phyloP scores from a whole-genome alignment of 2,113 vertebrate genomes.

The Ameiurus melas region DNA sequence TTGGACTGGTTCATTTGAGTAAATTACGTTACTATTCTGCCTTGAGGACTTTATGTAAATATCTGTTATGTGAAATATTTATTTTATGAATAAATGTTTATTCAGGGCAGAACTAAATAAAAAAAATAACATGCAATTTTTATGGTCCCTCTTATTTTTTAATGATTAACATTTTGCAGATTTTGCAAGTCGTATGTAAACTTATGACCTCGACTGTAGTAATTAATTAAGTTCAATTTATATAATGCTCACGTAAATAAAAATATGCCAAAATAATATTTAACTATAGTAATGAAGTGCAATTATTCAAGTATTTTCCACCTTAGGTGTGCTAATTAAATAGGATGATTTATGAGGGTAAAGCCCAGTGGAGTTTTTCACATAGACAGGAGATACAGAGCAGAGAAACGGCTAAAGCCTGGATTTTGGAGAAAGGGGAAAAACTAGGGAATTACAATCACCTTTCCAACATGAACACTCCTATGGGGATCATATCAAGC shows the following conservation, averaged over 20 bases:
- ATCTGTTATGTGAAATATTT: no score
- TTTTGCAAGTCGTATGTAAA: no score
- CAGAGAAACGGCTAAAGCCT: neutral
- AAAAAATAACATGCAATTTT: no score
- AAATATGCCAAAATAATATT: neutral
- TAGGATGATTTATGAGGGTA: neutral
- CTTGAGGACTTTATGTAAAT: no score
- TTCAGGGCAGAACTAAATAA: no score
- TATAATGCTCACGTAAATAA: neutral
- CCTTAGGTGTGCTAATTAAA: slow-evolving; percentile 6
- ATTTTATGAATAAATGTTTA: no score
- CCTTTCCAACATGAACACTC: slow-evolving; percentile 29
- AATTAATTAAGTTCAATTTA: no score
- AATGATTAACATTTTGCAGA: no score
- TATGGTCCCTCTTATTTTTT: no score
- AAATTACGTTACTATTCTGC: no score
- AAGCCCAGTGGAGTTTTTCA: neutral
- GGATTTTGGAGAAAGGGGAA: neutral
- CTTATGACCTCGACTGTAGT: no score
- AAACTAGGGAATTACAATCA: slow-evolving; percentile 16
- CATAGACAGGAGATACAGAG: neutral
- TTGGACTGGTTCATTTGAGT: no score
- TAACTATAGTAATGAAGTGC: neutral
- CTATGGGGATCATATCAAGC: slow-evolving; percentile 39
- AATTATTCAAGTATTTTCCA: neutral